Evolutionary conservation across 1,140 invertebrate species (phyloP), one percentile per base, ranked within the genome.

Genomic region (Notospermus geniculatus): DNA sequence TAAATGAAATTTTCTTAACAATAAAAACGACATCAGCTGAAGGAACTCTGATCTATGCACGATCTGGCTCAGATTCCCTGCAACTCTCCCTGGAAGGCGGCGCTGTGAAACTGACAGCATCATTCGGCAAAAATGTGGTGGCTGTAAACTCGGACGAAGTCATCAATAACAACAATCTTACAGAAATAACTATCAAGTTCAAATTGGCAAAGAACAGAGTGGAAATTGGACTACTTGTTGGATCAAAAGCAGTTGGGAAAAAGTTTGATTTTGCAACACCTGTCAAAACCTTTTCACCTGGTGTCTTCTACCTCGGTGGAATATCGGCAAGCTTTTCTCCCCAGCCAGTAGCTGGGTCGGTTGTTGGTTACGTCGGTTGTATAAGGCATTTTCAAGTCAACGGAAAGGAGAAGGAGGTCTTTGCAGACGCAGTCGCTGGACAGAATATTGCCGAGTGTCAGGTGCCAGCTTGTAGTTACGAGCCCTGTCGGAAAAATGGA

Each of bases 381-480:
- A 9, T 50, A 50, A 5, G 46, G 4, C 5, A 50, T 23, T n/a
- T 50, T 9, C 46, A 50, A 50, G 25, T 50, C 5, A 50, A 50
- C n/a, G 46, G 25, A 5, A 27, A 9, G 5, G 46, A 50, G 46
- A 5, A 7, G n/a, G 46, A 50, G 19, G 46, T 50, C 4, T 23
- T 50, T n/a, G 25, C n/a, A 5, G 25, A 23, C 9, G 46, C 46
- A 5, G n/a, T 27, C 5, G 4, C 19, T 5, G 46, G 46, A 27
- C 46, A 27, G n/a, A 50, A 50, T 50, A 27, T 50, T 9, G n/a
- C 25, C 4, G 46, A 50, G 4, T 50, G 46, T 50, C n/a, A 50
- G 46, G 46, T 23, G n/a, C 19, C 46, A n/a, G 25, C 25, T 9
- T 50, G 46, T n/a, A 19, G 46, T 23, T 27, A 50, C 25, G 25